Evolutionary conservation across 1,140 invertebrate species (phyloP).

Genomic region (Drosophila teissieri): DNA sequence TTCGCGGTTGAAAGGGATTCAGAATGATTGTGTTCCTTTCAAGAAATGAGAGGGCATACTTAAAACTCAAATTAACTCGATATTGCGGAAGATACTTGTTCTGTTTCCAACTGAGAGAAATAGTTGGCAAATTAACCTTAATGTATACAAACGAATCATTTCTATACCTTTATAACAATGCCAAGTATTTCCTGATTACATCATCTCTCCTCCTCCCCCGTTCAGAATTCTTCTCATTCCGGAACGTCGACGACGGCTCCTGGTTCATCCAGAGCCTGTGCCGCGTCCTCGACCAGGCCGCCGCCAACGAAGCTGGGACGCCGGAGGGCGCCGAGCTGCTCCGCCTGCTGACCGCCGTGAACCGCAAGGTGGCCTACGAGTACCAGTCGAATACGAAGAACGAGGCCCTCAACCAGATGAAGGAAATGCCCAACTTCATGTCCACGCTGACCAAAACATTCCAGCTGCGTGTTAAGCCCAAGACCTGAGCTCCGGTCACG

Average conservation of each 20-base stretch:
- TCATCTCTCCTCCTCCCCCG: background rate
- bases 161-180: no score
- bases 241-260: slow-evolving; percentile 88
- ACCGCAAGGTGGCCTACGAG: slow-evolving; percentile 87
- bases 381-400: slow-evolving; percentile 87
- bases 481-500: slow-evolving; percentile 14
- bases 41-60: background rate
- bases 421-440: slow-evolving; percentile 90
- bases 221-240: slow-evolving; percentile 88
- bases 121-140: no score
- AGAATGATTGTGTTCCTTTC: background rate
- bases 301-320: slow-evolving; percentile 53
- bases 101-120: no score
- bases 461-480: slow-evolving; percentile 74
- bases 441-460: slow-evolving; percentile 89
- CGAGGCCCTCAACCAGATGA: slow-evolving; percentile 87
- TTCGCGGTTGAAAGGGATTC: background rate
- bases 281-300: slow-evolving; percentile 86
- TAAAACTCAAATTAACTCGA: no score
- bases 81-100: no score
- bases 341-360: slow-evolving; percentile 88
- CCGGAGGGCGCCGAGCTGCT: slow-evolving; percentile 86
- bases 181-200: no score
- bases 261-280: slow-evolving; percentile 92
- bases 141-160: no score